Evolutionary conservation across 2,797 vertebrate species (phyloP), one percentile per base, ranked within the genome.

Genomic region (Sphaeramia orbicularis): DNA sequence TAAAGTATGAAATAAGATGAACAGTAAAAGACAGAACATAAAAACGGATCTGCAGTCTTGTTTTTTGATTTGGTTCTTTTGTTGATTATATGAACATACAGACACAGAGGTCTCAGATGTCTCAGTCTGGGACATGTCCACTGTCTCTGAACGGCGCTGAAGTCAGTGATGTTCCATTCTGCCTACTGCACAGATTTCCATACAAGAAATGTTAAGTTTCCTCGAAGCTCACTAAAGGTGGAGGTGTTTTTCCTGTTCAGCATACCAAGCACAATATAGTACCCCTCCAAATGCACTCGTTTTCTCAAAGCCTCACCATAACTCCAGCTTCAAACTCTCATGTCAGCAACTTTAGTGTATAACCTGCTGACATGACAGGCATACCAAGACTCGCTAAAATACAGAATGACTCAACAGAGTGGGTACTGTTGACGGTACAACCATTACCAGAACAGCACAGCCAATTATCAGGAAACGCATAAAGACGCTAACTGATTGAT

Each of bases 401-500:
- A 63, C 18, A 86, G 65, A 65, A 44, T 56, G 50, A 65, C 63
- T 80, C 65, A 54, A 76, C 48, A 27, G 69, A 79, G 66, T 48
- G 82, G 53, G 51, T 61, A 38, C 62, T 79, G 64, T 81, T 74
- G 78, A 78, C 52, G 88, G 83, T 89, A 83, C n/a, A 73, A 85
- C 78, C 65, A 68, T 66, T 84, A 69, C 84, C 77, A 81, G 55
- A 80, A 74, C 52, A 74, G 75, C 64, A 74, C 52, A 74, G 75
- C 62, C 84, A 89, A 86, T 89, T 90, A 85, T 80, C 76, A 80
- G 69, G 76, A 71, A 87, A 87, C 71, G 88, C 70, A 71, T 83
- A 71, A 80, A 80, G 77, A 90, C 81, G 70, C 76, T 81, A 83
- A 91, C 76, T 86, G 75, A 87, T 85, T 92, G 89, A 91, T 90